These are phyloP conservation scores for Capra hircus DNA, from an alignment of 2,113 vertebrate species.

Conservation along the genomic window DNA sequence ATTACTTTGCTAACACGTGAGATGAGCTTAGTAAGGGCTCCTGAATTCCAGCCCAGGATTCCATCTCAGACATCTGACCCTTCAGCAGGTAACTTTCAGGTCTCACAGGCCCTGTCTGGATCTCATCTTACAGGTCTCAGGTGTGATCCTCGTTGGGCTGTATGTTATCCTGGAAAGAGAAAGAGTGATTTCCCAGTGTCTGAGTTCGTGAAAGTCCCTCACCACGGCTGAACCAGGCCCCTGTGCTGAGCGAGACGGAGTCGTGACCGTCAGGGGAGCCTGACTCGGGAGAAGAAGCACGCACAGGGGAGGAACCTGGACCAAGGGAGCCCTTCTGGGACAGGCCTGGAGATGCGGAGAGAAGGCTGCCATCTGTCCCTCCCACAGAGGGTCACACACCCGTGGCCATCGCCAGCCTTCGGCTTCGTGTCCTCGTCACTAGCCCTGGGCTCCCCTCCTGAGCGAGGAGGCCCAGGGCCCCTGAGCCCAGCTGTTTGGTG, in stretches of 20 bases:
- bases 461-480: background rate
- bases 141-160: background rate
- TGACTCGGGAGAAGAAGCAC: background rate
- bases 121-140: background rate
- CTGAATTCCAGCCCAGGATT: background rate
- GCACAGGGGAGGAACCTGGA: background rate
- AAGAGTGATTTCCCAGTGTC: background rate
- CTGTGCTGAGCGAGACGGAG: background rate
- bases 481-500: background rate
- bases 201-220: background rate
- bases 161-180: background rate
- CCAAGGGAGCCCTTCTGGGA: background rate
- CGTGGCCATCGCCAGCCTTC: background rate
- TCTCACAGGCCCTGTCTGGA: background rate
- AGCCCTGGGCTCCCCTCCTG: background rate
- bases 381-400: background rate
- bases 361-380: background rate
- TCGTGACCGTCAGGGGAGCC: background rate
- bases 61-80: background rate
- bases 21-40: background rate
- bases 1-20: background rate
- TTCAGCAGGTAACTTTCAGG: background rate
- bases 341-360: background rate
- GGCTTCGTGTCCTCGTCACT: rapidly evolving
- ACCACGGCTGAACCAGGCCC: rapidly evolving